These are phyloP conservation scores for Stenodema calcarata DNA, from an alignment of 2,888 invertebrate species.

Conservation along the genomic window DNA sequence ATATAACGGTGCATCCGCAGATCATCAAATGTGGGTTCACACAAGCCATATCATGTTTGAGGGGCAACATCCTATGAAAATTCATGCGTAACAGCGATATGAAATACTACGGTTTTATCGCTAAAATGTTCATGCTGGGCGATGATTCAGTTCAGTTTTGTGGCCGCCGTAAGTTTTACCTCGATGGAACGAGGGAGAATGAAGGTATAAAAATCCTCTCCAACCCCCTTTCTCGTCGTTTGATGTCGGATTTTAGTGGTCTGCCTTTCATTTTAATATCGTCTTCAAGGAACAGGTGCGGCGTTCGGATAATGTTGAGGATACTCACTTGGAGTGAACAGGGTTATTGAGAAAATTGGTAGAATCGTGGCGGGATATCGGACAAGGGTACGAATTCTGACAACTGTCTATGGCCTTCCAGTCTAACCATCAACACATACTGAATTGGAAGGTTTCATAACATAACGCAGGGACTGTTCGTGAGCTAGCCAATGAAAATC, in stretches of 20 bases:
- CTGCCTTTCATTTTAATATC: neutral
- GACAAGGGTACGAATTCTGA: no score
- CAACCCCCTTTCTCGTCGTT: neutral
- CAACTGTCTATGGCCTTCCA: no score
- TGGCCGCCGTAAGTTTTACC: slow-evolving; percentile 5
- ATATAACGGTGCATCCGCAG: neutral
- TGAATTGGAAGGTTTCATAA: no score
- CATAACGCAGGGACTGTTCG: no score
- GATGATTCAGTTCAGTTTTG: slow-evolving; percentile 18
- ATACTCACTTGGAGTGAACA: neutral
- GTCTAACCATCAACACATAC: no score
- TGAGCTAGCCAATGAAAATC: no score
- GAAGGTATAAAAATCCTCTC: neutral
- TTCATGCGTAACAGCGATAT: neutral
- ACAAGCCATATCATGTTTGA: neutral
- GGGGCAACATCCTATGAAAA: neutral
- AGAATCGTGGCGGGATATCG: neutral
- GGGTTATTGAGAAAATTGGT: neutral
- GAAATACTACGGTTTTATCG: neutral
- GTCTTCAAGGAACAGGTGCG: neutral
- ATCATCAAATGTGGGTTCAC: neutral
- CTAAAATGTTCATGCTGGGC: neutral
- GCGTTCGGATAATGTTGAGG: neutral
- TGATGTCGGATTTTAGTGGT: neutral
- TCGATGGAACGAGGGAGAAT: neutral